Evolutionary conservation across 2,797 vertebrate genomes (phyloP), one percentile per base, ranked within the genome.

Genomic region (Typhlichthys subterraneus): DNA sequence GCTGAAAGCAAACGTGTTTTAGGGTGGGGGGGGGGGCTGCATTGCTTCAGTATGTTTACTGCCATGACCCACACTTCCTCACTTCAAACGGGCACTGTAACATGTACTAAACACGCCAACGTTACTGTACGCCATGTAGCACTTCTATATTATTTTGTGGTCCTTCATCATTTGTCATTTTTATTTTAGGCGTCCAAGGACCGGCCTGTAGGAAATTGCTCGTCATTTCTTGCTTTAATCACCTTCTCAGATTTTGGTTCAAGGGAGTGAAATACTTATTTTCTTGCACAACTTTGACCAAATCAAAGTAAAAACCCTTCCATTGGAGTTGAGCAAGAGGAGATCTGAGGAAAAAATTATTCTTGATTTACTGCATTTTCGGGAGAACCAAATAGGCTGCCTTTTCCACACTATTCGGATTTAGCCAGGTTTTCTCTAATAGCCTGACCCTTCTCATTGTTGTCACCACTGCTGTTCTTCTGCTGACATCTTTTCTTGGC

Each of bases 381-480:
- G 72, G 69, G 46, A 63, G 50, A 80, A 75, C 66, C 59, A 64
- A 57, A 8, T 4, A 57, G 53, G 50, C 48, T 67, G 7, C 54
- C 53, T 61, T 55, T 67, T 75, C 65, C 64, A 63, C 76, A 76
- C 70, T 54, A 33, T 60, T 55, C 33, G 17, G 61, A 73, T 68
- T 48, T 66, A 73, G 75, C 71, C 62, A 17, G 69, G 65, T 76
- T 71, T 11, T 59, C 62, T 65, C 69, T 77, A 84, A 81, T 75
- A 72, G 70, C 72, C 69, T 65, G 54, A 80, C 66, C 45, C 54
- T 1, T 70, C 69, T 68, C 69, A 62, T 81, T 68, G 67, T 79
- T 81, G 77, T 72, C 42, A 31, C 33, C 73, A 72, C 80, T 73
- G 61, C 76, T 80, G 70, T 69, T 78, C 50, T 55, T 70, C 61